Conservation (phyloP, 2,113 vertebrate species). For the Serinus canaria region DNA sequence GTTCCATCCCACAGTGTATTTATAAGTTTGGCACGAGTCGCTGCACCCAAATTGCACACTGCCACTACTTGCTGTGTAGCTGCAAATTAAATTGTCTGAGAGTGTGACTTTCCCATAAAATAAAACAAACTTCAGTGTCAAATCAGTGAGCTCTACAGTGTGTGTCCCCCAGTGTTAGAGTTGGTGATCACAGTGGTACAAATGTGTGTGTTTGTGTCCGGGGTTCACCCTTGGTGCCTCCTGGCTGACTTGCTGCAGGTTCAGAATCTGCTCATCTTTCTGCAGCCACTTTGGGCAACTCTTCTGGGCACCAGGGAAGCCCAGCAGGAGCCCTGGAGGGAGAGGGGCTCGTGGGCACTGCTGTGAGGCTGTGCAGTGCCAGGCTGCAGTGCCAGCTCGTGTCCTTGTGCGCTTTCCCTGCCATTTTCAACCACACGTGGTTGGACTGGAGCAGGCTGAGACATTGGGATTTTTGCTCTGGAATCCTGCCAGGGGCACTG, state of each 20-base stretch:
- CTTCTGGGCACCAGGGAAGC: background rate
- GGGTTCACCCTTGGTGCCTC: background rate
- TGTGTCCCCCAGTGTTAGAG: background rate
- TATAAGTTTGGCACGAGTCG: background rate
- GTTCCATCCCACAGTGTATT: slow-evolving; percentile 17
- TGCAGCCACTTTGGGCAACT: background rate
- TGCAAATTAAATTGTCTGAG: background rate
- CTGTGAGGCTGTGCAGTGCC: background rate
- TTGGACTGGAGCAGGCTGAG: background rate
- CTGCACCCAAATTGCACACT: background rate
- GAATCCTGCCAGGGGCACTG: background rate
- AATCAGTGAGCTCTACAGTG: background rate
- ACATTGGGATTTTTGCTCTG: background rate
- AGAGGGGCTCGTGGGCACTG: background rate
- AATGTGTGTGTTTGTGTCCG: background rate
- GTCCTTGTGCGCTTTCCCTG: background rate
- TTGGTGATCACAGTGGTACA: background rate
- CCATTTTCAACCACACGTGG: fast-evolving
- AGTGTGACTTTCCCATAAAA: background rate
- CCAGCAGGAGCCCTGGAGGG: background rate
- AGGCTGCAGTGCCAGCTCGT: background rate
- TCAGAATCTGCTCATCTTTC: background rate
- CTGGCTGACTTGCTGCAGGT: background rate
- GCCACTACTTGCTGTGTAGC: background rate
- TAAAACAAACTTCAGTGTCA: background rate